A percentile compares a stretch with the other conserved stretches of the same genome.
Conservation (phyloP, 2,113 vertebrate species). For the Anolis carolinensis region DNA sequence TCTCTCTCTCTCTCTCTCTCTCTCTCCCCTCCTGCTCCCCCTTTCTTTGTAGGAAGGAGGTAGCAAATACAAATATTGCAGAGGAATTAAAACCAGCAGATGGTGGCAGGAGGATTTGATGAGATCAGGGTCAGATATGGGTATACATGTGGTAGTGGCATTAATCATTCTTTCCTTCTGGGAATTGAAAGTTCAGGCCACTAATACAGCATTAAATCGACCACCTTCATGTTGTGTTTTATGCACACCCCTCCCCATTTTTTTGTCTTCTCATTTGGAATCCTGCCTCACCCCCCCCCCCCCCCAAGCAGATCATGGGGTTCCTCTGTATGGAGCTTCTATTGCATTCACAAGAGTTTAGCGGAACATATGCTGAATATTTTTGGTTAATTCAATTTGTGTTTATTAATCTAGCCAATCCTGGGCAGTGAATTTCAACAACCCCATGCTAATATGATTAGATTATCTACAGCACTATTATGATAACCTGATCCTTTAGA, state of each 20-base stretch:
- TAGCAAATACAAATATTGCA: conserved; percentile 80
- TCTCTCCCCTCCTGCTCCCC: conserved; percentile 44
- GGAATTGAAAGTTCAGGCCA: conserved; percentile 66
- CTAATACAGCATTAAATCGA: conserved; percentile 64
- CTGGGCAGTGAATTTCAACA: conserved; percentile 50
- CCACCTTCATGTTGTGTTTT: conserved; percentile 71
- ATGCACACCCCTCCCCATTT: conserved; percentile 55
- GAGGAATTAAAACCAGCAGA: conserved; percentile 82
- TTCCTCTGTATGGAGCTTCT: conserved; percentile 38
- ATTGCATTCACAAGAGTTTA: conserved; percentile 66
- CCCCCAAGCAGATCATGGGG: conserved; percentile 2
- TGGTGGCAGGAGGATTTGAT: conserved; percentile 80
- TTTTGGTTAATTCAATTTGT: conserved; percentile 76
- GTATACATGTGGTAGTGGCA: conserved; percentile 71
- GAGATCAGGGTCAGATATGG: conserved; percentile 79
- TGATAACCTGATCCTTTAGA: conserved; percentile 11
- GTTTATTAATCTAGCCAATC: conserved; percentile 68
- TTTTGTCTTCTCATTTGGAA: conserved; percentile 31
- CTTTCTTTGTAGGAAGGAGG: conserved; percentile 73
- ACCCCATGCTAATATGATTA: conserved; percentile 52
- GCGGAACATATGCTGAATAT: conserved; percentile 73
- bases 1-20: conserved; percentile 61
- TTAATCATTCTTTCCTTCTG: conserved; percentile 74
- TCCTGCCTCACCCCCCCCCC: conserved; percentile 3
- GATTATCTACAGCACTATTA: conserved; percentile 24